phyloP scores from a whole-genome alignment of 2,888 invertebrate genomes.

The Neria commutata region DNA sequence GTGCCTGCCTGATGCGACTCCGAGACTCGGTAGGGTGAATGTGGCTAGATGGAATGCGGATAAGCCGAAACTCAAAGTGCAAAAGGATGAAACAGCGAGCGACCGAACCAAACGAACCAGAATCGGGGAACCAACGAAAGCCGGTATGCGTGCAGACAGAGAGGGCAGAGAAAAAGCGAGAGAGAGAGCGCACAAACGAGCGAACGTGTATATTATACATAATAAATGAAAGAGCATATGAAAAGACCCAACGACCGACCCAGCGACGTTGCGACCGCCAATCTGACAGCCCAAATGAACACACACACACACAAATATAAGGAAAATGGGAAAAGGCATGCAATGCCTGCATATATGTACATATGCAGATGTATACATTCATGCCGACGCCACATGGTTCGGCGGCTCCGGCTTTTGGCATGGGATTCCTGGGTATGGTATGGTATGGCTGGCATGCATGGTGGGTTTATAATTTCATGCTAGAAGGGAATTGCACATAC shows the following conservation, averaged over 20 bases:
- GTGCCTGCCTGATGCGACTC: no score
- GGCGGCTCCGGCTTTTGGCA: no score
- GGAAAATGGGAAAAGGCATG: conserved; percentile 21
- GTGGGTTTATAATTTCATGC: conserved; percentile 46
- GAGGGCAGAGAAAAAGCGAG: no score
- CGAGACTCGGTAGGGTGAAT: not conserved
- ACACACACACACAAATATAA: conserved; percentile 20
- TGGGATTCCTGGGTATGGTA: not conserved
- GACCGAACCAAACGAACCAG: not conserved
- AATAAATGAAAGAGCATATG: no score
- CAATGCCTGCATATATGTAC: no score
- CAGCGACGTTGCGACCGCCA: conserved; percentile 22
- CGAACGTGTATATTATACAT: no score
- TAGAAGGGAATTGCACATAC: conserved; percentile 27
- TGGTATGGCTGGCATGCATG: conserved; percentile 9
- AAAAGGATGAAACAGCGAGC: conserved; percentile 17
- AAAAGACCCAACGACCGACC: conserved; percentile 21
- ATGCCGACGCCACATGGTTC: not conserved
- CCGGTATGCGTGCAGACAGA: no score
- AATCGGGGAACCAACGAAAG: no score
- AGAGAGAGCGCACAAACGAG: no score
- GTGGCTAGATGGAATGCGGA: conserved; percentile 19
- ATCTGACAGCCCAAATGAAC: conserved; percentile 20
- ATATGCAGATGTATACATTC: conserved; percentile 7
- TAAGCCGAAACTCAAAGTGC: conserved; percentile 22